Conservation (phyloP, 2,113 vertebrate species). For the Oriolus oriolus region DNA sequence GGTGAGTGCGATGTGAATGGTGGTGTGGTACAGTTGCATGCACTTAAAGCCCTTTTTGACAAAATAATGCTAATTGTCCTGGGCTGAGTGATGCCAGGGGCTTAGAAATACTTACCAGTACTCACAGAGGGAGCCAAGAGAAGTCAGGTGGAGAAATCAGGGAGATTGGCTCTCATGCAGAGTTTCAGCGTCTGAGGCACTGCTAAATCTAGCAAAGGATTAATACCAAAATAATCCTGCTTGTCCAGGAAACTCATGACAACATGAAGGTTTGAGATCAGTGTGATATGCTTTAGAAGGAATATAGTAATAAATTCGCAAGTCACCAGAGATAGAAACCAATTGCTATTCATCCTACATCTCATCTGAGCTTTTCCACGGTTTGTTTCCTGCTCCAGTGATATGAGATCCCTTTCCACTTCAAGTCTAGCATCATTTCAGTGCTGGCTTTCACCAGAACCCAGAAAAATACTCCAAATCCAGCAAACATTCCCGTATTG, state of each 20-base stretch:
- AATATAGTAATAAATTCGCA: neutral
- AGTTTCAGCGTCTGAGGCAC: neutral
- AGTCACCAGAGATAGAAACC: neutral
- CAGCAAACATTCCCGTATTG: neutral
- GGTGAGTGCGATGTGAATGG: neutral
- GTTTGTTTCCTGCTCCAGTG: neutral
- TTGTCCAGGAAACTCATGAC: constrained; percentile 8
- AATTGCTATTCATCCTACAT: neutral
- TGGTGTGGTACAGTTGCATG: neutral
- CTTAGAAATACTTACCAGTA: constrained; percentile 16
- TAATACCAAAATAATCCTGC: constrained; percentile 42
- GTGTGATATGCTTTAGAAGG: neutral
- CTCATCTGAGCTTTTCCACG: neutral
- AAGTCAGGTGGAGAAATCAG: constrained; percentile 1
- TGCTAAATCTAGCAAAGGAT: neutral
- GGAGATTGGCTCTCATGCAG: neutral
- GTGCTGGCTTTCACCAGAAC: neutral
- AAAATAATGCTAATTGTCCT: constrained; percentile 46
- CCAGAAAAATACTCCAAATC: neutral
- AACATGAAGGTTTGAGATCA: neutral
- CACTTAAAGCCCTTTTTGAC: neutral
- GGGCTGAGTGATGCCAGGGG: neutral
- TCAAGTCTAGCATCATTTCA: neutral
- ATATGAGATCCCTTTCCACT: neutral
- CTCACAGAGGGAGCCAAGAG: neutral